Evolutionary conservation across 1,140 invertebrate genomes (phyloP).

Genomic region (Maniola jurtina): DNA sequence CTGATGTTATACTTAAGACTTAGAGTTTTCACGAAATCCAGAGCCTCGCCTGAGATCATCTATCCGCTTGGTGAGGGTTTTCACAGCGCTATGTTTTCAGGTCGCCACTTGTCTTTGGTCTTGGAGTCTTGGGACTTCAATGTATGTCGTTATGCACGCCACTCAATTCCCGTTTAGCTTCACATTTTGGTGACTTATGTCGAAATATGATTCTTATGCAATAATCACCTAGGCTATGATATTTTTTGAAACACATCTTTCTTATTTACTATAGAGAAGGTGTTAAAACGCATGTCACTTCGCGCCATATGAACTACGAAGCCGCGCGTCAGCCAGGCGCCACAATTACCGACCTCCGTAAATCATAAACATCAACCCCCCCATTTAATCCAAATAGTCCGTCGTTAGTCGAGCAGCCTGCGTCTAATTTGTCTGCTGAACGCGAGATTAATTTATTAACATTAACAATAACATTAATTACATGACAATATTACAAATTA

Average conservation of each 20-base stretch:
- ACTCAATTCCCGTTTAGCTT: too few relatives aligned
- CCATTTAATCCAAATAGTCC: slow-evolving; percentile 78
- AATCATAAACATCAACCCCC: slow-evolving; percentile 77
- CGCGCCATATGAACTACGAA: slow-evolving; percentile 24
- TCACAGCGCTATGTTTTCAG: too few relatives aligned
- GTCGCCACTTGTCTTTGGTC: too few relatives aligned
- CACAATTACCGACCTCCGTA: slow-evolving; percentile 72
- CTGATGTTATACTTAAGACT: too few relatives aligned
- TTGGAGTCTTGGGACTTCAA: too few relatives aligned
- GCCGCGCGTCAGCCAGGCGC: slow-evolving; percentile 66
- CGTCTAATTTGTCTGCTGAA: slow-evolving; percentile 76
- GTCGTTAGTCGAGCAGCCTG: slow-evolving; percentile 76
- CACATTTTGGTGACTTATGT: too few relatives aligned
- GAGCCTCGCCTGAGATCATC: too few relatives aligned
- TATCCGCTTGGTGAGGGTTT: too few relatives aligned
- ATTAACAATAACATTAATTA: slow-evolving; percentile 77
- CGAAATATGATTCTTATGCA: too few relatives aligned
- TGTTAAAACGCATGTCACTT: slow-evolving; percentile 21
- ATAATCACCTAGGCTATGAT: neutral
- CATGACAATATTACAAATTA: slow-evolving; percentile 60
- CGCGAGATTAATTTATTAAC: slow-evolving; percentile 76
- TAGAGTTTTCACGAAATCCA: too few relatives aligned
- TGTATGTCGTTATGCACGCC: too few relatives aligned
- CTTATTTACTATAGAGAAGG: slow-evolving; percentile 1
- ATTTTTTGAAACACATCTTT: too few relatives aligned